A percentile compares a stretch with the other conserved stretches of the same genome.
Conservation (phyloP, 1,140 invertebrate species). For the Scaptodrosophila lebanonensis region DNA sequence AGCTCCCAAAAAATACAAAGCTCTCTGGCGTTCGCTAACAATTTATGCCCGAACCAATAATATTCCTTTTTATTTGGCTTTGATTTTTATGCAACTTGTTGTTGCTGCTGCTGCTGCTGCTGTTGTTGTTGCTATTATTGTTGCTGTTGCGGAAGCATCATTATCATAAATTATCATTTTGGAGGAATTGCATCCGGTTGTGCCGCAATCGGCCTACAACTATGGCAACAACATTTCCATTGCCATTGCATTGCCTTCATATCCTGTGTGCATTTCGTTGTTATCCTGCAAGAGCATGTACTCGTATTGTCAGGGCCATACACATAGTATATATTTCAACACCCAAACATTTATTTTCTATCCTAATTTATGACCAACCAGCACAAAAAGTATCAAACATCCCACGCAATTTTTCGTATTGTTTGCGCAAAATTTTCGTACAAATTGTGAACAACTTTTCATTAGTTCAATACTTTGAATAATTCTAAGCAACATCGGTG, state of each 20-base stretch:
- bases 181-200: constrained; percentile 75
- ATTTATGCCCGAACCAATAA: constrained; percentile 36
- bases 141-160: constrained; percentile 70
- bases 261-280: constrained; percentile 1
- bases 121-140: constrained; percentile 35
- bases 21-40: background rate
- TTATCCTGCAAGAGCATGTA: background rate
- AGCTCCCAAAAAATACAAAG: background rate
- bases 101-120: constrained; percentile 18
- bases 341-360: constrained; percentile 34
- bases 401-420: too few relatives aligned
- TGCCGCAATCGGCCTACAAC: constrained; percentile 41
- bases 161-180: constrained; percentile 77
- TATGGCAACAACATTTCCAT: constrained; percentile 60
- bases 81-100: constrained; percentile 45
- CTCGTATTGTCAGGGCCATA: constrained; percentile 19
- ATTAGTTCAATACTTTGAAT: too few relatives aligned
- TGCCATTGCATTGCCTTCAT: constrained; percentile 29
- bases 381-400: constrained; percentile 11
- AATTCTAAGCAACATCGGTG: too few relatives aligned
- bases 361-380: constrained; percentile 32
- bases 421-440: too few relatives aligned
- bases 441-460: too few relatives aligned
- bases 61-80: constrained; percentile 35
- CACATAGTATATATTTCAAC: too few relatives aligned